Percentiles rank a stretch among this genome's conserved stretches.
Evolutionary conservation across 2,888 invertebrate genomes (phyloP).

Genomic region (Agapostemon virescens): DNA sequence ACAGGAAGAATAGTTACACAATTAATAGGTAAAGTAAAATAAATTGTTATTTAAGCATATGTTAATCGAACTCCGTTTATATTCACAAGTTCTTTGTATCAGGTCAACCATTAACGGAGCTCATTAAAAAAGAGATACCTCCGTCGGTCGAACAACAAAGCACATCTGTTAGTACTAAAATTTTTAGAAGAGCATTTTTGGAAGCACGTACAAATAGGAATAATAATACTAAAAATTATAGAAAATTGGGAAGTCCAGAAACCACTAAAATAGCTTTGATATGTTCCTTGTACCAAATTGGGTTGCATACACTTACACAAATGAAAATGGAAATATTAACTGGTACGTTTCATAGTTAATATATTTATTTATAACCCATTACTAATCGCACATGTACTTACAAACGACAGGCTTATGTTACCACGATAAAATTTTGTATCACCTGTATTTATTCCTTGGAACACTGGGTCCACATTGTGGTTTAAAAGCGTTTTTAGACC

Average conservation of each 20-base stretch:
- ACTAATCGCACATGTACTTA: conserved; percentile 9
- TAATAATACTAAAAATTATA: conserved; percentile 85
- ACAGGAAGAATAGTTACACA: conserved; percentile 78
- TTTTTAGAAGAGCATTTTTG: conserved; percentile 83
- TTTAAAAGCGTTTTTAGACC: conserved; percentile 92
- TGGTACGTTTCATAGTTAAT: conserved; percentile 83
- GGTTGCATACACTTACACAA: conserved; percentile 93
- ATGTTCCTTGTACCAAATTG: conserved; percentile 95
- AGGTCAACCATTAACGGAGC: conserved; percentile 81
- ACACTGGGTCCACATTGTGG: conserved; percentile 94
- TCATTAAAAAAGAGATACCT: conserved; percentile 80
- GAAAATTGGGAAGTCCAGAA: conserved; percentile 91
- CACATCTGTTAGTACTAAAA: conserved; percentile 81
- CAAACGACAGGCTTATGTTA: conserved; percentile 90
- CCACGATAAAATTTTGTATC: conserved; percentile 93
- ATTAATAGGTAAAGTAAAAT: conserved; percentile 70
- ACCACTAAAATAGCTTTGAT: conserved; percentile 91
- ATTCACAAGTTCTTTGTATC: conserved; percentile 41
- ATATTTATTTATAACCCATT: no score
- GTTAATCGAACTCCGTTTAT: not conserved
- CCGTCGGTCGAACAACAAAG: conserved; percentile 78
- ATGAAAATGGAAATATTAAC: conserved; percentile 95
- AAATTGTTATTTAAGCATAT: not conserved
- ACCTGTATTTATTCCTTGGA: conserved; percentile 94
- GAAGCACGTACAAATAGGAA: conserved; percentile 84